Evolutionary conservation across 2,888 invertebrate species (phyloP), one percentile per base, ranked within the genome.

Genomic region (Xylota segnis): DNA sequence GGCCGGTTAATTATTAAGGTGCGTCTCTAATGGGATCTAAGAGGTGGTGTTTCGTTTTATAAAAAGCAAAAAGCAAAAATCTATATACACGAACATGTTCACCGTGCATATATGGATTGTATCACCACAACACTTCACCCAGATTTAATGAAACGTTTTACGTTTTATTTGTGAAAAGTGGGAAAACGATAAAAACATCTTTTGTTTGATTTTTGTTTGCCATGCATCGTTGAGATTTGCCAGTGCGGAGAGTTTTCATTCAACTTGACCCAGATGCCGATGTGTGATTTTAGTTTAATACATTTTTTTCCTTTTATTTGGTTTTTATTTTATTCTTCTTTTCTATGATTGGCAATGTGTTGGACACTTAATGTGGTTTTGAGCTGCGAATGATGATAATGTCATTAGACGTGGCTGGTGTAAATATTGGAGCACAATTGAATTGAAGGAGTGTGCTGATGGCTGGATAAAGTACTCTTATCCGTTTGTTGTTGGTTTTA

Each of bases 111-210:
- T 34, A 34, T 47, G 23, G 23, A 50, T 23, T 23, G 47, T 50
- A 18, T 32, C 32, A 32, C 34, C 34, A 34, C 71, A 47, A 34
- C 71, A 47, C 47, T 47, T 71, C 23, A 71, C 56, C 56, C 43
- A 75, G 56, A 74, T 74, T 63, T 74, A 52, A 74, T 74, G 32
- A 63, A 63, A 61, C 47, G 58, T 50, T 61, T 61, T 61, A 10
- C 18, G 50, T 65, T 47, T 52, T 37, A 34, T 68, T 56, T 40
- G 66, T 37, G 45, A 56, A 71, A 71, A 71, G 34, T 58, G 58
- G 40, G 29, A 56, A 58, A 56, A 43, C 27, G 32, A 47, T 32
- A 45, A 58, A 70, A 56, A 43, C 29, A n/a, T 63, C 32, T 47
- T 47, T 65, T 65, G 47, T 65, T 50, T 50, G 50, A 12, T 50